Evolutionary conservation across 2,113 vertebrate genomes (phyloP).

Genomic region (Pristiophorus japonicus): DNA sequence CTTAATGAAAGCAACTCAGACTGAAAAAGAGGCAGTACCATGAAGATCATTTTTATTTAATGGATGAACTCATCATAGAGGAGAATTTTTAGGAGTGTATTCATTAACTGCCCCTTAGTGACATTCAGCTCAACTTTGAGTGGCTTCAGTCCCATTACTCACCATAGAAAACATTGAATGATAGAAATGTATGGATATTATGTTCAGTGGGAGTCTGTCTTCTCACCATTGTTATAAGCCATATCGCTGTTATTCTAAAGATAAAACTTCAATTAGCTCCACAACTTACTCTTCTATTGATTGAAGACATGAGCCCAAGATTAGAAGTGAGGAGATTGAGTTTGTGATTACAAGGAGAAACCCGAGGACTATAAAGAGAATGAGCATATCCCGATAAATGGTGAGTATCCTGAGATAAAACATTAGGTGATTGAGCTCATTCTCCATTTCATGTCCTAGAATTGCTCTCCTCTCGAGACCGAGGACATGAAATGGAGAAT

Average conservation of each 20-base stretch:
- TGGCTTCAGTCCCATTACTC: background rate
- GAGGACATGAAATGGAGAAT: background rate
- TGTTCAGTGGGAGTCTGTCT: background rate
- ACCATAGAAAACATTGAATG: background rate
- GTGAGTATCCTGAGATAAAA: background rate
- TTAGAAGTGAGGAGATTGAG: background rate
- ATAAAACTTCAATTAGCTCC: background rate
- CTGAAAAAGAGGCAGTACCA: background rate
- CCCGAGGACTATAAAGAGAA: background rate
- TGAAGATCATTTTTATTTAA: slow-evolving; percentile 13
- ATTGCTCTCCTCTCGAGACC: too few species aligned
- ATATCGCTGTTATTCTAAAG: too few species aligned
- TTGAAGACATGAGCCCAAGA: background rate
- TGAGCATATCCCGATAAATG: too few species aligned
- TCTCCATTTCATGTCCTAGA: too few species aligned
- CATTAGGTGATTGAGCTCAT: background rate
- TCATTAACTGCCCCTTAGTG: background rate
- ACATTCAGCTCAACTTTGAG: background rate
- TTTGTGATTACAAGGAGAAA: background rate
- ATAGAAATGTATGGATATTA: background rate
- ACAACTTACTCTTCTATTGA: background rate
- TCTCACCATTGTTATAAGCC: too few species aligned
- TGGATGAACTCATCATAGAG: background rate
- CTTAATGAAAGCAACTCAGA: background rate
- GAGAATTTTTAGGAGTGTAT: background rate